These are phyloP conservation scores for Antheraea yamamai DNA, from an alignment of 2,888 invertebrate genomes.

Conservation along the genomic window DNA sequence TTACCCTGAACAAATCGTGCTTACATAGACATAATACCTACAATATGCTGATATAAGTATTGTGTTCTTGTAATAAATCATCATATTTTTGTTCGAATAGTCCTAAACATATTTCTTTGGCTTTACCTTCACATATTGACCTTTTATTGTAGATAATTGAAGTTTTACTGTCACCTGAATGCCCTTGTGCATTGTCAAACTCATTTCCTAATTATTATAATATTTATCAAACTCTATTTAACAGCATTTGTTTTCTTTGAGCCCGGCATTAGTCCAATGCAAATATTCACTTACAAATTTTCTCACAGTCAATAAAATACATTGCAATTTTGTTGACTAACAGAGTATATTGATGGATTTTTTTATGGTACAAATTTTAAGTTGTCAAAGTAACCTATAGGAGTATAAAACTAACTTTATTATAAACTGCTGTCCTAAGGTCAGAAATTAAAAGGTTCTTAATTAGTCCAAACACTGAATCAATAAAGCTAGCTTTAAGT, in stretches of 20 bases:
- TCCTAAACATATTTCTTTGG: neutral
- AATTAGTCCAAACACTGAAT: no score
- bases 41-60: neutral
- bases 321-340: neutral
- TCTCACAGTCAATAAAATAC: neutral
- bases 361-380: neutral
- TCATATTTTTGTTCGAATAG: neutral
- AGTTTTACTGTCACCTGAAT: neutral
- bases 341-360: neutral
- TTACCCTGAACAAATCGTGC: neutral
- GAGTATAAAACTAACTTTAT: no score
- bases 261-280: neutral
- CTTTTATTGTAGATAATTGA: neutral
- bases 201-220: slow-evolving; percentile 4
- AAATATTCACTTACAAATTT: neutral
- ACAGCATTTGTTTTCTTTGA: neutral
- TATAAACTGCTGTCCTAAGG: no score
- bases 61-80: neutral
- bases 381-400: neutral
- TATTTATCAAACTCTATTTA: slow-evolving; percentile 8
- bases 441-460: no score
- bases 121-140: neutral
- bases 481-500: no score
- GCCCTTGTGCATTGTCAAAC: slow-evolving; percentile 8
- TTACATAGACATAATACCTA: neutral